Evolutionary conservation across 1,140 invertebrate genomes (phyloP).

Genomic region (Psix sp.): DNA sequence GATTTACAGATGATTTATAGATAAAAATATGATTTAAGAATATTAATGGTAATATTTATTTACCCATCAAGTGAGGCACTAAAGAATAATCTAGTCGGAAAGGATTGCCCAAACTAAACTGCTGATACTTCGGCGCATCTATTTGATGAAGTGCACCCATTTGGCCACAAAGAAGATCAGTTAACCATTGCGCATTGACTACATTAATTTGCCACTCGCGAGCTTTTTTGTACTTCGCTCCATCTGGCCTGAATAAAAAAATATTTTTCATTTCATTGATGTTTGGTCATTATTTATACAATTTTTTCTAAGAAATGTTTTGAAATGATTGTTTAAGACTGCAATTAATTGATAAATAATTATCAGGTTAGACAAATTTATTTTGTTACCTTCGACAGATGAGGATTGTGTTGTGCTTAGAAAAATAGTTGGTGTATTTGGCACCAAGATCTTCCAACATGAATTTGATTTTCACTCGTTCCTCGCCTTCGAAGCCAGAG

Average conservation of each 20-base stretch:
- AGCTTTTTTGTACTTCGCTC: slow-evolving; percentile 91
- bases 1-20: slow-evolving; percentile 7
- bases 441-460: slow-evolving; percentile 93
- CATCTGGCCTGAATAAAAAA: slow-evolving; percentile 88
- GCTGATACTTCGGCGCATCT: slow-evolving; percentile 91
- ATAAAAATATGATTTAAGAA: no score
- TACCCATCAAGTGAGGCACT: slow-evolving; percentile 94
- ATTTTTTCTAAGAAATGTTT: no score
- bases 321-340: no score
- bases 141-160: slow-evolving; percentile 87
- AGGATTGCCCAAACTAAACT: slow-evolving; percentile 87
- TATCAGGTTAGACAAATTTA: no score
- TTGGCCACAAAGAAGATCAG: slow-evolving; percentile 94
- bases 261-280: no score
- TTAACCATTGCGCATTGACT: slow-evolving; percentile 95
- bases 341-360: no score
- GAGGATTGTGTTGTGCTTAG: slow-evolving; percentile 84
- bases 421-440: slow-evolving; percentile 85
- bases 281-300: no score
- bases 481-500: slow-evolving; percentile 91
- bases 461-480: slow-evolving; percentile 85
- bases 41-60: slow-evolving; percentile 52
- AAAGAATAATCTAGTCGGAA: slow-evolving; percentile 92
- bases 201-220: slow-evolving; percentile 91
- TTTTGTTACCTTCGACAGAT: slow-evolving; percentile 81